Percentiles rank a stretch among this genome's conserved stretches.
Conservation (phyloP, 2,888 invertebrate species). For the Leptopterna dolabrata region DNA sequence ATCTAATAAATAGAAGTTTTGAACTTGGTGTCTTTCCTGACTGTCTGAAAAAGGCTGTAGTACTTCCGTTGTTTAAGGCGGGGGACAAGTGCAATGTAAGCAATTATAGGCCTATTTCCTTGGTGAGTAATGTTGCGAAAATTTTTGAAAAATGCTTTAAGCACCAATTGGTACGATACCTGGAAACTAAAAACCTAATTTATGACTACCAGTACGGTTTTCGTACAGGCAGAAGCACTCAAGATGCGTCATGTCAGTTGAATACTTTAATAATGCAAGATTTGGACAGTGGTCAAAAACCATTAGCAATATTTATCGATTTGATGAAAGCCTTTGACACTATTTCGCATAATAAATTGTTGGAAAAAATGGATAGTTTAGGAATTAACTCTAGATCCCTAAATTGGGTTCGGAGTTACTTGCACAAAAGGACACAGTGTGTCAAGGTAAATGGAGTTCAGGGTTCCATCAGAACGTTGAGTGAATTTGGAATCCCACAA, state of each 20-base stretch:
- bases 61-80: background rate
- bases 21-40: background rate
- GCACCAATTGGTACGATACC: background rate
- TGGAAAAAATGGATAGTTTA: background rate
- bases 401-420: background rate
- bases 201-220: slow-evolving; percentile 24
- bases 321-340: slow-evolving; percentile 1
- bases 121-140: slow-evolving; percentile 15
- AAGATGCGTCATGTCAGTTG: slow-evolving; percentile 8
- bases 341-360: slow-evolving; percentile 11
- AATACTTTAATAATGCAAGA: background rate
- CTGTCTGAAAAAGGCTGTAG: background rate
- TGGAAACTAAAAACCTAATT: background rate
- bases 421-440: background rate
- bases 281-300: background rate
- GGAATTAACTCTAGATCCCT: background rate
- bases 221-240: slow-evolving; percentile 2
- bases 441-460: background rate
- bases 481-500: background rate
- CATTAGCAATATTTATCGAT: background rate
- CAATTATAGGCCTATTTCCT: slow-evolving; percentile 26
- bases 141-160: slow-evolving; percentile 21
- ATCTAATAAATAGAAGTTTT: background rate
- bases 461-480: background rate
- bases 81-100: background rate